phyloP scores from a whole-genome alignment of 1,140 invertebrate genomes.

The Anastrepha obliqua region DNA sequence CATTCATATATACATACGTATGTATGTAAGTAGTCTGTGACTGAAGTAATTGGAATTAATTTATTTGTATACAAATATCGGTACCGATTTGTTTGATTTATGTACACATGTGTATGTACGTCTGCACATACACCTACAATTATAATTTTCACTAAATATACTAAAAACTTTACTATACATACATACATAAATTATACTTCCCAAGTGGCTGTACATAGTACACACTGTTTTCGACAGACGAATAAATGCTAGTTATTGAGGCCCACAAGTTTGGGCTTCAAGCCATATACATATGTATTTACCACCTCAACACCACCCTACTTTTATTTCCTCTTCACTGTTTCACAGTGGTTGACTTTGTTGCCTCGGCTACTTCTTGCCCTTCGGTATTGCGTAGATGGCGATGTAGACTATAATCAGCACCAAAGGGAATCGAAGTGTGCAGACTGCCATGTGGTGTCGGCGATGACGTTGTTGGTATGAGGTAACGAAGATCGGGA shows the following conservation, averaged over 20 bases:
- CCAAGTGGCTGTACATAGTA: not conserved
- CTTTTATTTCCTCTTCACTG: not conserved
- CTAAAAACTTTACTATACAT: not conserved
- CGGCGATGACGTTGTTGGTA: conserved; percentile 13
- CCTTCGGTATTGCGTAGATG: conserved; percentile 17
- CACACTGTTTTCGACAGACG: not conserved
- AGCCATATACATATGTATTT: not conserved
- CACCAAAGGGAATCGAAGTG: not conserved
- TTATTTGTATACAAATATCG: not conserved
- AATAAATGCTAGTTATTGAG: conserved; percentile 12
- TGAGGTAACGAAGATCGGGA: not conserved
- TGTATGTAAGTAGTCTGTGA: not conserved
- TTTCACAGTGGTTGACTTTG: not conserved
- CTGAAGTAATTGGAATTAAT: not conserved
- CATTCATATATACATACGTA: no score
- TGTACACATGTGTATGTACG: not conserved
- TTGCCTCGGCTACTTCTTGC: not conserved
- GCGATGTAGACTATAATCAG: not conserved
- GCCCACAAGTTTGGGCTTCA: conserved; percentile 3
- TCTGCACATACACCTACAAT: not conserved
- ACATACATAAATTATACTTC: not conserved
- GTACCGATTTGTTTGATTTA: not conserved
- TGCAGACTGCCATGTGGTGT: not conserved
- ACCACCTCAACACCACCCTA: not conserved
- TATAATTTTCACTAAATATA: conserved; percentile 17